Base-by-base conservation (phyloP, 1,140 invertebrate species). In the Episyrphus balteatus region DNA sequence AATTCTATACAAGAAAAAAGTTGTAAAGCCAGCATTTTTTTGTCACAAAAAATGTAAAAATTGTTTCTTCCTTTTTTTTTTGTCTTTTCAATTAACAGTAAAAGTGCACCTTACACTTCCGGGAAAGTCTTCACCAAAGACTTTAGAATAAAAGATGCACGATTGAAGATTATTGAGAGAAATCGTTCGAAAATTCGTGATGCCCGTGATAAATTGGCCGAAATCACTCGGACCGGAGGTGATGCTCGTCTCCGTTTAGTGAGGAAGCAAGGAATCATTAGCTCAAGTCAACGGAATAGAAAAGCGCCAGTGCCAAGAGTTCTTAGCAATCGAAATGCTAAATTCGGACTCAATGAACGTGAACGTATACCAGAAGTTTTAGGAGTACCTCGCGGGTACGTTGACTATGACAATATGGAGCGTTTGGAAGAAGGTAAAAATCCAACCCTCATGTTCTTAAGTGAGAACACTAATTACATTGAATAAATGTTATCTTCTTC, bases 131-230 rank as follows among this genome's bases (percentile, higher is more conserved):
- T 38, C 19, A 37, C 11, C 6, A 13, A 14, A 14, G 32, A 15
- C 17, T 34, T 5, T 10, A 51, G 51, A 3, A 48, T 56, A 19
- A 65, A 68, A 7, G 84, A 86, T 71, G 83, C 82, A 13, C 67
- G 83, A 2, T 73, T 79, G 36, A 82, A 79, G 65, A 81, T 85
- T 39, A 77, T 83, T 48, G 74, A 80, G 48, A 82, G 82, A 53
- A 81, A 83, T 55, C 71, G 81, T 41, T 72, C 73, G 14, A 77
- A 76, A 39, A 70, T 84, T 3, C 71, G 69, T 1, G 83, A 85
- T 71, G 83, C 82, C 5, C 66, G 82, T 42, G 82, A 84, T 43
- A 77, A 82, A 49, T 67, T 85, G n/a, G 75, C 75, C 9, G 73
- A 80, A 64, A 76, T 79, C 45, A 78, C 79, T 2, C 78, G 77